Conservation (phyloP, 1,140 invertebrate species). For the Musca vetustissima region DNA sequence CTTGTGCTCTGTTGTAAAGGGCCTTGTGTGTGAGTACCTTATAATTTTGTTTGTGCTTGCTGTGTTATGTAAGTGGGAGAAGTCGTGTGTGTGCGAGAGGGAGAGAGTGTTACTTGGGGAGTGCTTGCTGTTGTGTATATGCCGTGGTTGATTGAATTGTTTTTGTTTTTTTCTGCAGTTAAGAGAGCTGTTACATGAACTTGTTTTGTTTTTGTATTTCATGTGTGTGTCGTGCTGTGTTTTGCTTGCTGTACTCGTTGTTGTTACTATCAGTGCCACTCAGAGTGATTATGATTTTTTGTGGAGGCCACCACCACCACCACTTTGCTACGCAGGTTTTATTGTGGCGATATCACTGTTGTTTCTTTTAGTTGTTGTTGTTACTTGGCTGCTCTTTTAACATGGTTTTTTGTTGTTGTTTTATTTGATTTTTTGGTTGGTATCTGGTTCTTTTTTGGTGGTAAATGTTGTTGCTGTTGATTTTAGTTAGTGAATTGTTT, state of each 20-base stretch:
- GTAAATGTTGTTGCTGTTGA: background rate
- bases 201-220: background rate
- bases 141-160: slow-evolving; percentile 1
- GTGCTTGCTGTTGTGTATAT: background rate
- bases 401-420: slow-evolving; percentile 9
- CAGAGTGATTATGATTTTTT: background rate
- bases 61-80: too few relatives aligned
- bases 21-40: background rate
- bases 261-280: background rate
- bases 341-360: too few relatives aligned
- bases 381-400: background rate
- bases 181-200: background rate
- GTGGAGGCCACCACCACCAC: too few relatives aligned
- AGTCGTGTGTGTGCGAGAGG: too few relatives aligned
- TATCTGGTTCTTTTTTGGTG: background rate
- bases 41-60: too few relatives aligned
- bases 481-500: background rate
- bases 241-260: background rate
- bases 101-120: too few relatives aligned
- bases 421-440: too few relatives aligned
- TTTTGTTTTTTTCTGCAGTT: background rate
- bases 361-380: background rate
- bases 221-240: background rate
- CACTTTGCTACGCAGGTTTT: too few relatives aligned
- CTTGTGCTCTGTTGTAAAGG: background rate